Evolutionary conservation across 2,113 vertebrate species (phyloP).

Genomic region (Asarcornis scutulata): DNA sequence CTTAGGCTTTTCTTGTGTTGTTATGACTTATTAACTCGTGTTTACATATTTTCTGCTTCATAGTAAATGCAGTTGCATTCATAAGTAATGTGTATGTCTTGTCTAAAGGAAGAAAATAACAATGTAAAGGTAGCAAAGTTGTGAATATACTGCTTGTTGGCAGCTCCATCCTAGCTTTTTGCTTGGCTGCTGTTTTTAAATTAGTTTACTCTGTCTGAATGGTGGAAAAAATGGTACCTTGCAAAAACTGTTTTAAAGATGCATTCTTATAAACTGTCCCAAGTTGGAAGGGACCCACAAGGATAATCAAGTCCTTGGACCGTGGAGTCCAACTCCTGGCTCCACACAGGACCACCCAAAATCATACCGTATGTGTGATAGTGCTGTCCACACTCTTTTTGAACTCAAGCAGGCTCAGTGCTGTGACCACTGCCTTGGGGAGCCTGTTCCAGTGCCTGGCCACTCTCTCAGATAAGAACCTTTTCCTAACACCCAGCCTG

Average conservation of each 20-base stretch:
- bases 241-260: not conserved
- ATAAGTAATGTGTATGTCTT: not conserved
- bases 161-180: not conserved
- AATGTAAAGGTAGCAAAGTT: not conserved
- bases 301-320: too few species aligned
- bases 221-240: not conserved
- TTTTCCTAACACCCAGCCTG: too few species aligned
- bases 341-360: too few species aligned
- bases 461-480: too few species aligned
- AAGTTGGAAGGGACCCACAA: too few species aligned
- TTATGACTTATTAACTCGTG: not conserved
- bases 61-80: not conserved
- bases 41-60: not conserved
- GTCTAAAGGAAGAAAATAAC: not conserved
- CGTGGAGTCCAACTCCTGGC: too few species aligned
- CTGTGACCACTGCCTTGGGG: too few species aligned
- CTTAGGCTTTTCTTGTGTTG: fast-evolving
- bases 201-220: not conserved
- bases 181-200: not conserved
- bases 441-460: too few species aligned
- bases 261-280: too few species aligned
- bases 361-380: too few species aligned
- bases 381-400: too few species aligned
- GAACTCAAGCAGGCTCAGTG: too few species aligned
- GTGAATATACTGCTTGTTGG: not conserved